These are phyloP conservation scores for Oreocharis arfaki DNA, from an alignment of 2,113 vertebrate species.

Conservation along the genomic window DNA sequence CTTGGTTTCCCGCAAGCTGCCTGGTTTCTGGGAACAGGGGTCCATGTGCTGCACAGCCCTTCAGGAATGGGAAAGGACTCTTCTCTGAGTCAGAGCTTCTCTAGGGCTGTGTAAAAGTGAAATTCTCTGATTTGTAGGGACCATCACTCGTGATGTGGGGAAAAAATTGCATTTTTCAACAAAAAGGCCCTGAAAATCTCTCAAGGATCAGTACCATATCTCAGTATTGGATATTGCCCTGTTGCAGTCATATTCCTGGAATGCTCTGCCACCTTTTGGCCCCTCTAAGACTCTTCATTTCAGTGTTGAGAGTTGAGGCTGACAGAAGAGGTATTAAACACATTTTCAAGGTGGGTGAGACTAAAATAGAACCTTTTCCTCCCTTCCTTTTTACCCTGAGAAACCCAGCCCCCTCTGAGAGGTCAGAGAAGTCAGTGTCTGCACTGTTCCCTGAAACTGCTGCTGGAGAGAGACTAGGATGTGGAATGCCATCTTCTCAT, in stretches of 20 bases:
- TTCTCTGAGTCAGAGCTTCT: background rate
- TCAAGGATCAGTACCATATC: background rate
- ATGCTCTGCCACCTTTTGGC: background rate
- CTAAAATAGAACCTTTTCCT: background rate
- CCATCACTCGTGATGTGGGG: background rate
- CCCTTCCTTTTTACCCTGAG: background rate
- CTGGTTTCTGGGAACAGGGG: background rate
- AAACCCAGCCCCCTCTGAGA: background rate
- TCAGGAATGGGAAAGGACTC: background rate
- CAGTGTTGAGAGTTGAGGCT: background rate
- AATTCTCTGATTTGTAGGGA: background rate
- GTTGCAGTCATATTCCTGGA: background rate
- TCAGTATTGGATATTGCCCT: background rate
- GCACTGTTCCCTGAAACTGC: background rate
- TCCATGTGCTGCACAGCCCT: background rate
- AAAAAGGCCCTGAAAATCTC: background rate
- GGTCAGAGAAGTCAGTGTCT: background rate
- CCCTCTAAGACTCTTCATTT: background rate
- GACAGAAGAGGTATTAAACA: background rate
- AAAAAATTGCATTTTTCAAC: background rate
- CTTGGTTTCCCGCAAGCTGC: background rate
- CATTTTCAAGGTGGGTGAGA: background rate
- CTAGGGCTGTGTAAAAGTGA: background rate
- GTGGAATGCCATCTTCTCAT: background rate
- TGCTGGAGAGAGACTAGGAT: background rate